Evolutionary conservation across 2,797 vertebrate species (phyloP).

Genomic region (Anas capensis): DNA sequence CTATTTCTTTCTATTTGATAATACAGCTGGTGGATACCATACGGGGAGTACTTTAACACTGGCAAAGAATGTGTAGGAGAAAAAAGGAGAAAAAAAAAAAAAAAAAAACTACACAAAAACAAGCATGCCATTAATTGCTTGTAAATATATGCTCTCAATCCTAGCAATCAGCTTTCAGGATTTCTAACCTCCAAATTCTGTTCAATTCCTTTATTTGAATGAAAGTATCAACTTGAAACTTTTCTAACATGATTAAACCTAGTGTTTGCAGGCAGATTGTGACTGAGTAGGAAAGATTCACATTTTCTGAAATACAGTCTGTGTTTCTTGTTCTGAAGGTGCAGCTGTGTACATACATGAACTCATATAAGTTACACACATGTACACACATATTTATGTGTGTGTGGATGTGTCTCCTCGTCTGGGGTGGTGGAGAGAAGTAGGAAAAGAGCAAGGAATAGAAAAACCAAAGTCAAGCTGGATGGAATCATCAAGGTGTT

Average conservation of each 20-base stretch:
- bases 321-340: not conserved
- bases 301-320: not conserved
- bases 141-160: slow-evolving; percentile 59
- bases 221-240: slow-evolving; percentile 44
- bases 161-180: slow-evolving; percentile 39
- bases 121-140: slow-evolving; percentile 68
- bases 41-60: slow-evolving; percentile 45
- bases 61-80: slow-evolving; percentile 44
- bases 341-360: not conserved
- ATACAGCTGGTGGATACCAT: slow-evolving; percentile 35
- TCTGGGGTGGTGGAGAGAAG: not conserved
- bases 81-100: not conserved
- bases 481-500: not conserved
- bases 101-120: not conserved
- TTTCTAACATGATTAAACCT: slow-evolving; percentile 38
- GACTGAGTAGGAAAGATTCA: slow-evolving; percentile 19
- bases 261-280: not conserved
- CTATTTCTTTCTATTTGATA: slow-evolving; percentile 35
- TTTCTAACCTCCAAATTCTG: slow-evolving; percentile 41
- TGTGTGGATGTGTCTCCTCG: too few relatives aligned
- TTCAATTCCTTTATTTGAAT: slow-evolving; percentile 55
- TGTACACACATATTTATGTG: not conserved
- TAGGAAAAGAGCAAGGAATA: not conserved
- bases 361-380: not conserved
- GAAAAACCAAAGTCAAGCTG: not conserved